These are phyloP conservation scores for Amphipyra berbera DNA, from an alignment of 2,888 invertebrate species.

Conservation along the genomic window DNA sequence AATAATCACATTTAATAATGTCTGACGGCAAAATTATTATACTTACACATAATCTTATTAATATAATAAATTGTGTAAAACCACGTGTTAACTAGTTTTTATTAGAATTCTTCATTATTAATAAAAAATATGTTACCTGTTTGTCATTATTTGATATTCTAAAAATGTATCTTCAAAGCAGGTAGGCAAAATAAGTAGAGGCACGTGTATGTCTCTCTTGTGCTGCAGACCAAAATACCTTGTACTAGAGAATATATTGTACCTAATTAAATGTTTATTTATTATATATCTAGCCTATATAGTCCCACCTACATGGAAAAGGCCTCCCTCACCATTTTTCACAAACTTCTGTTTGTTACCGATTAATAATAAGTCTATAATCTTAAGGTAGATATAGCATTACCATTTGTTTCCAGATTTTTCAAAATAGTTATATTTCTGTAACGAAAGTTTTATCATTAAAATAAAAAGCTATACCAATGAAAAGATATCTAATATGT, in stretches of 20 bases:
- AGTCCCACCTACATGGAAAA: neutral
- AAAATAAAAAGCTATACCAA: neutral
- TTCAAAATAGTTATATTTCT: neutral
- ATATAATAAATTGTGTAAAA: slow-evolving; percentile 38
- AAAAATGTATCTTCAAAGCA: slow-evolving; percentile 57
- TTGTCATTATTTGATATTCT: slow-evolving; percentile 47
- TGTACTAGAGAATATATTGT: slow-evolving; percentile 30
- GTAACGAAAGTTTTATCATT: neutral
- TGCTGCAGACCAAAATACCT: slow-evolving; percentile 47
- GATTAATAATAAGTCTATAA: neutral
- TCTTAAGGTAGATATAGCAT: neutral
- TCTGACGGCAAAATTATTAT: slow-evolving; percentile 22
- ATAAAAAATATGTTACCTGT: slow-evolving; percentile 64
- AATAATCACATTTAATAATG: slow-evolving; percentile 16
- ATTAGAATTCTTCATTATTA: slow-evolving; percentile 23
- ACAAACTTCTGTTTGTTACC: neutral
- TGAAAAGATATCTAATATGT: neutral
- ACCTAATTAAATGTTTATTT: slow-evolving; percentile 30
- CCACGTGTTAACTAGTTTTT: slow-evolving; percentile 17
- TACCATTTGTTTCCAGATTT: neutral
- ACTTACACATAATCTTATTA: slow-evolving; percentile 44
- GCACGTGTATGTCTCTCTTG: slow-evolving; percentile 37
- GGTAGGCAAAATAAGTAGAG: slow-evolving; percentile 47
- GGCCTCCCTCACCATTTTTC: neutral
- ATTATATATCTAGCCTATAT: slow-evolving; percentile 1